phyloP scores from a whole-genome alignment of 2,113 vertebrate species.

The Varanus komodoensis region DNA sequence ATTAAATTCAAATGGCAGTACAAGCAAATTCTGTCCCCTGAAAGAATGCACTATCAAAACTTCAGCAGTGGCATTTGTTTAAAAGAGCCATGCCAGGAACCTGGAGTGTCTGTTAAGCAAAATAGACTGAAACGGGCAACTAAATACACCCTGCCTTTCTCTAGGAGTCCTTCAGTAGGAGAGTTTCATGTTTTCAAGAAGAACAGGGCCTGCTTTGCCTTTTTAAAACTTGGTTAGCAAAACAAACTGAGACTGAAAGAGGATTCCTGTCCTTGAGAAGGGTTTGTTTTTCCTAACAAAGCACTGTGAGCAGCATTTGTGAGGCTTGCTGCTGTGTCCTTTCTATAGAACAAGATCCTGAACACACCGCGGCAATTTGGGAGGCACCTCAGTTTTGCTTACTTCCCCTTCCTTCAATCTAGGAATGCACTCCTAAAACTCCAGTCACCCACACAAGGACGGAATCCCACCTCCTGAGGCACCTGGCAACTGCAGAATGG shows the following conservation, averaged over 20 bases:
- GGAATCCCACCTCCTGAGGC: not conserved
- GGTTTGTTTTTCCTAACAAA: constrained; percentile 37
- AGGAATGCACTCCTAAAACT: not conserved
- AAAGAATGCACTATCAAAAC: constrained; percentile 27
- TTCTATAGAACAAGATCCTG: constrained; percentile 35
- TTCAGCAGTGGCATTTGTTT: constrained; percentile 46
- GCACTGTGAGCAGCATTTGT: not conserved
- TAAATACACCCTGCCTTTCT: constrained; percentile 57
- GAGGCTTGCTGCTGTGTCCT: constrained; percentile 26
- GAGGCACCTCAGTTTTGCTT: not conserved
- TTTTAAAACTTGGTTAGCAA: constrained; percentile 25
- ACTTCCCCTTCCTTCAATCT: not conserved
- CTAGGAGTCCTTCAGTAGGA: constrained; percentile 25
- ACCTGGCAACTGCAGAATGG: not conserved
- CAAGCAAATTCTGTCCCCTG: constrained; percentile 29
- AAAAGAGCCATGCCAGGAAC: constrained; percentile 49
- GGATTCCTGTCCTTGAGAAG: constrained; percentile 12
- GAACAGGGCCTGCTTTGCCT: constrained; percentile 49
- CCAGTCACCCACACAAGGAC: not conserved
- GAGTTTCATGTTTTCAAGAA: constrained; percentile 60
- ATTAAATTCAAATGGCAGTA: constrained; percentile 45
- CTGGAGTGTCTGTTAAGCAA: constrained; percentile 29
- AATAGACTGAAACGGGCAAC: constrained; percentile 14
- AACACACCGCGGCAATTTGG: not conserved
- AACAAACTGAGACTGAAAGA: constrained; percentile 51